Evolutionary conservation across 2,888 invertebrate genomes (phyloP).

Genomic region (Nomada ferruginata): DNA sequence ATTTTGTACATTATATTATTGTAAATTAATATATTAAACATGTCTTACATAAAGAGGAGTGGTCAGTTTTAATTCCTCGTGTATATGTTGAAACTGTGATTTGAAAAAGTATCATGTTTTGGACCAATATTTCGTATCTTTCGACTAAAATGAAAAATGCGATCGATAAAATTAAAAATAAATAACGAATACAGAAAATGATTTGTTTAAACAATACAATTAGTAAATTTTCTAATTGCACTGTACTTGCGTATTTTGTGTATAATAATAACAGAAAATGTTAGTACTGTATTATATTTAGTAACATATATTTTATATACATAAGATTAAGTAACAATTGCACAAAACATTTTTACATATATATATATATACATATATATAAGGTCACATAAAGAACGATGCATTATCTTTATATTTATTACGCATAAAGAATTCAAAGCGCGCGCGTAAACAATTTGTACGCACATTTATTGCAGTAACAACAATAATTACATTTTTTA

Average conservation of each 20-base stretch:
- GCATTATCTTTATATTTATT: constrained; percentile 5
- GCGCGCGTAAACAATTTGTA: background rate
- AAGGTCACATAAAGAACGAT: constrained; percentile 5
- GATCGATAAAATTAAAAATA: background rate
- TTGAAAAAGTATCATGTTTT: constrained; percentile 19
- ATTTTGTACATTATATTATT: constrained; percentile 26
- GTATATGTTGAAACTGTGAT: constrained; percentile 12
- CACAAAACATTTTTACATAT: constrained; percentile 26
- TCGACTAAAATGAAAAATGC: background rate
- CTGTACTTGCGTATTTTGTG: background rate
- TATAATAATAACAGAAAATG: background rate
- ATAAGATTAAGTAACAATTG: constrained; percentile 32
- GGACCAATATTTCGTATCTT: constrained; percentile 17
- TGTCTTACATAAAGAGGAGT: constrained; percentile 14
- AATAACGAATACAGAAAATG: constrained; percentile 20
- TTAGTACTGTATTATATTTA: too few species aligned
- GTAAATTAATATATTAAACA: constrained; percentile 15
- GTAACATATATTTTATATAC: background rate
- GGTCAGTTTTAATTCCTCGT: constrained; percentile 1
- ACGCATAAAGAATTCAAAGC: background rate
- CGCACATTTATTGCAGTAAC: background rate
- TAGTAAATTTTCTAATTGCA: background rate
- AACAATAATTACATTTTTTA: constrained; percentile 16
- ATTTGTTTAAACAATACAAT: constrained; percentile 3
- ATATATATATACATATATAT: constrained; percentile 34